Conservation (phyloP, 2,113 vertebrate species). For the Eptesicus fuscus region DNA sequence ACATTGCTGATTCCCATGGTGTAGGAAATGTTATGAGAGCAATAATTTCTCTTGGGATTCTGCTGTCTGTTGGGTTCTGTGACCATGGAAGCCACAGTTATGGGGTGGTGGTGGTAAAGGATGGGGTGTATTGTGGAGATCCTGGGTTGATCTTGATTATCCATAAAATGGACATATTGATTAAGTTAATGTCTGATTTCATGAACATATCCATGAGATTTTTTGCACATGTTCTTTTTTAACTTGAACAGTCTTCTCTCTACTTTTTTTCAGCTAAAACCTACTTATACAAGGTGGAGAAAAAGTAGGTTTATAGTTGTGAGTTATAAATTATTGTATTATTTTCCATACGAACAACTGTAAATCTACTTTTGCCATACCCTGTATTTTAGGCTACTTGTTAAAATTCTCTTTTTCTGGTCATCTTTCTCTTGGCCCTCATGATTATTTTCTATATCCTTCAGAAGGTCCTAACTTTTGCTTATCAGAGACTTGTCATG, state of each 20-base stretch:
- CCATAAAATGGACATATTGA: neutral
- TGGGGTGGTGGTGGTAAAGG: accelerated
- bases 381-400: neutral
- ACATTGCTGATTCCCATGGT: neutral
- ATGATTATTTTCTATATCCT: neutral
- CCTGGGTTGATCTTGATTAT: neutral
- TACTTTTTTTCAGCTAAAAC: neutral
- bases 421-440: neutral
- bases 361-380: neutral
- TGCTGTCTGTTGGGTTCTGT: neutral
- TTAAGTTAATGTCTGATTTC: neutral
- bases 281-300: neutral
- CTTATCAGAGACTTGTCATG: neutral
- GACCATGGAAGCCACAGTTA: neutral
- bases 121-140: too few species aligned
- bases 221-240: neutral
- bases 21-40: neutral
- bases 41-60: neutral
- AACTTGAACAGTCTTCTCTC: neutral
- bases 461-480: neutral
- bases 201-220: neutral
- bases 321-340: neutral
- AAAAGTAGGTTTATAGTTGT: neutral
- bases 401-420: neutral
- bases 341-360: neutral